Evolutionary conservation across 1,140 invertebrate species (phyloP).

Genomic region (Chlorops oryzae): DNA sequence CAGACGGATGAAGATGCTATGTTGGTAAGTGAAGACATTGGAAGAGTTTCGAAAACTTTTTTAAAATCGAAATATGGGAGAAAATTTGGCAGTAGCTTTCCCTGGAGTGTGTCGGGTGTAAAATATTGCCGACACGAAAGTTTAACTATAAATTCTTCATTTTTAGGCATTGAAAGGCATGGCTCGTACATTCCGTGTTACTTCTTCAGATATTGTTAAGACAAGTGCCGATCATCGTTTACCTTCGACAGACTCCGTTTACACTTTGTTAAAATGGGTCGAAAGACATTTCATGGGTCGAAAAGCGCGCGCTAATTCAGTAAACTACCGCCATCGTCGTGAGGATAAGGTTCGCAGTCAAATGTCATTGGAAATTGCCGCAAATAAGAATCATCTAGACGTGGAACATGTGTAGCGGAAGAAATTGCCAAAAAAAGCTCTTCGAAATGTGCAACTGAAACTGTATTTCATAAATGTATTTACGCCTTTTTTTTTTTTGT

Average conservation of each 20-base stretch:
- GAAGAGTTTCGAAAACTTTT: too few species aligned
- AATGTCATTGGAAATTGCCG: conserved; percentile 58
- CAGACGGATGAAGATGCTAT: conserved; percentile 87
- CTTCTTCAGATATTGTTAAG: conserved; percentile 75
- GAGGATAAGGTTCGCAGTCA: conserved; percentile 65
- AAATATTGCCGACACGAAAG: too few species aligned
- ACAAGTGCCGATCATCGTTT: conserved; percentile 78
- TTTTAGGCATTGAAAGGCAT: conserved; percentile 76
- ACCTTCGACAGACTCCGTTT: conserved; percentile 78
- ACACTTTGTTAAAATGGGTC: conserved; percentile 85
- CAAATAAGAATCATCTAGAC: conserved; percentile 38
- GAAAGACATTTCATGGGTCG: conserved; percentile 73
- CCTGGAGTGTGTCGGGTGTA: too few species aligned
- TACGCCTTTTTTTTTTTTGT: too few species aligned
- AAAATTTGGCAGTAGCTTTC: too few species aligned
- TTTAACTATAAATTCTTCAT: too few species aligned
- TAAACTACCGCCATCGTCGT: conserved; percentile 55
- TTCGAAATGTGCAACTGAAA: too few species aligned
- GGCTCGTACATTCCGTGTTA: conserved; percentile 84
- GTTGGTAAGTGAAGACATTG: conserved; percentile 59
- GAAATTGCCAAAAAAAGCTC: too few species aligned
- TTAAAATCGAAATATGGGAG: too few species aligned
- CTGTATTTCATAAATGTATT: too few species aligned
- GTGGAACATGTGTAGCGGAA: conserved; percentile 22
- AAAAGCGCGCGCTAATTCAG: conserved; percentile 58